phyloP scores from a whole-genome alignment of 2,888 invertebrate species.

The Zygogramma bicolorata region DNA sequence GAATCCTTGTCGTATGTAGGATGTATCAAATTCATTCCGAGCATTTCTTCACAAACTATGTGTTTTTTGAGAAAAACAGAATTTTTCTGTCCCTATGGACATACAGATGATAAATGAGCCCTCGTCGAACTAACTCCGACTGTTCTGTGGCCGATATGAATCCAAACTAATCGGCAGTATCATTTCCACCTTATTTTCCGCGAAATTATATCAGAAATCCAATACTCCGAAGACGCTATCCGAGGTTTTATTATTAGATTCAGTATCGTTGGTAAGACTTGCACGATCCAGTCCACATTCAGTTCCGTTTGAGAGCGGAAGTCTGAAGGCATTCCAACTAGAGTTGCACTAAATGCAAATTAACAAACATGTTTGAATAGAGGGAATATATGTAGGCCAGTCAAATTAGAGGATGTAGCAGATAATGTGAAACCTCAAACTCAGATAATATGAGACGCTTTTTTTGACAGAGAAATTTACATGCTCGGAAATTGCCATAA shows the following conservation, averaged over 20 bases:
- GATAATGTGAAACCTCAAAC: too few species aligned
- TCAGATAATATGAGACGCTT: too few species aligned
- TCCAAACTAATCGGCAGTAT: not conserved
- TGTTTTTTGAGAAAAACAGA: too few species aligned
- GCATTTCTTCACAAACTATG: too few species aligned
- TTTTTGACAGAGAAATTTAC: too few species aligned
- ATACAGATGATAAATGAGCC: too few species aligned
- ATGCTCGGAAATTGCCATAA: not conserved
- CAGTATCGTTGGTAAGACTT: not conserved
- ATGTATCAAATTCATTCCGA: too few species aligned
- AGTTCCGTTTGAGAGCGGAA: conserved; percentile 1
- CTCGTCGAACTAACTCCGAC: too few species aligned
- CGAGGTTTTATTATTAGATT: not conserved
- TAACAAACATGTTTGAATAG: not conserved
- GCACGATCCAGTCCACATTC: not conserved
- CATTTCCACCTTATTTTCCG: not conserved
- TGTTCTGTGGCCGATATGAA: not conserved
- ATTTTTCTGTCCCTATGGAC: too few species aligned
- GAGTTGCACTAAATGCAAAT: not conserved
- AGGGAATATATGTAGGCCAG: not conserved
- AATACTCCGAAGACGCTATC: not conserved
- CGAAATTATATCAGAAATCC: conserved; percentile 5
- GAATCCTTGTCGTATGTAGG: too few species aligned
- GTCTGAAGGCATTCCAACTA: not conserved
- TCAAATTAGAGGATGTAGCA: too few species aligned